These are phyloP conservation scores for Mesorhabditis belari DNA, from an alignment of 2,888 invertebrate species.

Conservation along the genomic window DNA sequence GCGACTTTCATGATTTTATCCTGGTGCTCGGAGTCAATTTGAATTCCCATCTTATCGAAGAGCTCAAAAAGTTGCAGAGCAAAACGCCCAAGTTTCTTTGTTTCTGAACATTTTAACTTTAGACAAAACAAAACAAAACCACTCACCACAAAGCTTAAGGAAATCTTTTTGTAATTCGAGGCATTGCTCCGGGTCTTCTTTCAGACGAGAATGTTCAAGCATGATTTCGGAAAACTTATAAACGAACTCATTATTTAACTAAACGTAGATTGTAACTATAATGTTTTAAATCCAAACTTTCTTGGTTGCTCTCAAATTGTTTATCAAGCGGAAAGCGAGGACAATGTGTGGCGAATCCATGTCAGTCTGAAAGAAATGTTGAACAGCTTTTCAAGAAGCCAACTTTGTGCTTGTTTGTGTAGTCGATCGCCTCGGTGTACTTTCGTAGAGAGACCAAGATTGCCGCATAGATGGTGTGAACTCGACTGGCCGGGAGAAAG, in stretches of 20 bases:
- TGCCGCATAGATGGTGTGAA: conserved; percentile 23
- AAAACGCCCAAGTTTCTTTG: conserved; percentile 16
- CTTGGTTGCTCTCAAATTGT: not conserved
- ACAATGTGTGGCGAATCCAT: not conserved
- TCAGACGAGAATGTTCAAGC: not conserved
- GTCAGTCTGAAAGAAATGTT: not conserved
- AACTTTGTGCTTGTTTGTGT: conserved; percentile 4
- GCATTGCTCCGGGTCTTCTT: not conserved
- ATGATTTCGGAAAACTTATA: not conserved
- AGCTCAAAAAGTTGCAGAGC: conserved; percentile 25
- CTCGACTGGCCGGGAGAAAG: conserved; percentile 25
- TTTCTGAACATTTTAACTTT: conserved; percentile 8
- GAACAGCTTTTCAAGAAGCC: too few relatives aligned
- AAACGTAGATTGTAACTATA: too few relatives aligned
- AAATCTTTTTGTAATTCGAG: not conserved
- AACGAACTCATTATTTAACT: not conserved
- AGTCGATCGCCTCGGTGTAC: conserved; percentile 20
- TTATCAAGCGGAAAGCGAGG: not conserved
- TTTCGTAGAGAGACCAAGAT: conserved; percentile 21
- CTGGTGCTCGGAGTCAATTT: conserved; percentile 17
- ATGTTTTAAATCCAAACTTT: not conserved
- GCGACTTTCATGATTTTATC: conserved; percentile 12
- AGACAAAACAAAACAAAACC: not conserved
- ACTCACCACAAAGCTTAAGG: conserved; percentile 7
- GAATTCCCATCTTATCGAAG: conserved; percentile 15